Evolutionary conservation across 2,113 vertebrate genomes (phyloP).

Genomic region (Prionailurus viverrinus): DNA sequence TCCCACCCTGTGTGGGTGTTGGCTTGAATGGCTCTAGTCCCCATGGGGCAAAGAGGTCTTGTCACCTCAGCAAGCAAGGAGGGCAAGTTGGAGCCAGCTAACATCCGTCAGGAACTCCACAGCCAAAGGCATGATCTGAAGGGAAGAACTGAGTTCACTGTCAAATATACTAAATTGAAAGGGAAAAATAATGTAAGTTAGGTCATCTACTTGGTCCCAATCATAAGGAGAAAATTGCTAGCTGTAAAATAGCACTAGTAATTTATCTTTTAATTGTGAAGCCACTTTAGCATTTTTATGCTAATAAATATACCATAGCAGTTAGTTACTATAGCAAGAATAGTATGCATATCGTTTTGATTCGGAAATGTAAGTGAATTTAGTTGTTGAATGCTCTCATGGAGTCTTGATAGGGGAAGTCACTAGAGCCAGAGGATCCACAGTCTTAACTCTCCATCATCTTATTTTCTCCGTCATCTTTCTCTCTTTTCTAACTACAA

Average conservation of each 20-base stretch:
- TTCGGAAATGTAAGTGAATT: not conserved
- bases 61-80: conserved; percentile 64
- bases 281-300: not conserved
- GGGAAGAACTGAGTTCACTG: conserved; percentile 68
- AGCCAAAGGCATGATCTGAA: conserved; percentile 52
- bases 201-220: conserved; percentile 30
- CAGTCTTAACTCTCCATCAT: not conserved
- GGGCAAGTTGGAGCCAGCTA: conserved; percentile 54
- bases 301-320: not conserved
- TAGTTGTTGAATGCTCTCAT: not conserved
- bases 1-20: conserved; percentile 59
- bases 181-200: conserved; percentile 61
- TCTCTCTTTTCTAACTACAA: not conserved
- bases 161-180: conserved; percentile 51
- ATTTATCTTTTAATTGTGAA: conserved; percentile 53
- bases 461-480: not conserved
- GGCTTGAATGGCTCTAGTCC: conserved; percentile 58
- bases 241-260: not conserved
- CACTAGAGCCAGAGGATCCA: not conserved
- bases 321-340: not conserved
- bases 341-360: not conserved
- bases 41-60: conserved; percentile 31
- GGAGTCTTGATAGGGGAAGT: not conserved
- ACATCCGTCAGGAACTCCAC: conserved; percentile 52
- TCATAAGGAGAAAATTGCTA: conserved; percentile 37